Base-by-base conservation (phyloP, 2,888 invertebrate genomes). In the Brenthis daphne region DNA sequence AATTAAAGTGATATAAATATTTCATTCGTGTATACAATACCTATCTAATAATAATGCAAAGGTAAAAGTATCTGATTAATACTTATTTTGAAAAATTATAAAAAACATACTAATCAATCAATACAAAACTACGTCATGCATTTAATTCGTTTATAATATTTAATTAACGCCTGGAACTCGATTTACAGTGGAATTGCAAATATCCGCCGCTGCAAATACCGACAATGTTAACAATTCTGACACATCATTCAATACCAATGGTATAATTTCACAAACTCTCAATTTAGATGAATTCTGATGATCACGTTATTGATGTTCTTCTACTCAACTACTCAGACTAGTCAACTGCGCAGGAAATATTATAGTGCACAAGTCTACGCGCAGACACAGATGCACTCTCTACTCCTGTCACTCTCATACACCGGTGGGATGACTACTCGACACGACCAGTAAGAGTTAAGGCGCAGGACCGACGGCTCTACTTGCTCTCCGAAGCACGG, bases 191-290 rank as follows among this genome's bases (percentile, higher is more conserved):
- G 64, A 54, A 69, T 67, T 64, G 64, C 61, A 67, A 65, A 65
- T 67, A 69, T 57, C 54, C 48, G 61, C 54, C 61, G 47, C n/a
- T 53, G 55, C 20, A 13, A n/a, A 48, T 67, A 50, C 61, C 58
- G 57, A 57, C 14, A 55, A 66, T 64, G 68, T 56, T 37, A 65
- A 70, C 65, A 64, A 70, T 70, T 63, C 70, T 60, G 58, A 51
- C 68, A 57, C 68, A 70, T 69, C n/a, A 8, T 70, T 70, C 55
- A 71, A 64, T 71, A 67, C 20, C 43, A 67, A 64, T 57, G 50
- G 57, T 20, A 63, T 56, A 56, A 65, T 71, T 69, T 60, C 64
- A 70, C 64, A 48, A 70, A 67, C 56, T 61, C 43, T 56, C 53
- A 65, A 65, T 57, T 60, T 50, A 63, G 70, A 67, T 73, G 51